Evolutionary conservation across 2,888 invertebrate genomes (phyloP).

Genomic region (Yponomeuta sedellus): DNA sequence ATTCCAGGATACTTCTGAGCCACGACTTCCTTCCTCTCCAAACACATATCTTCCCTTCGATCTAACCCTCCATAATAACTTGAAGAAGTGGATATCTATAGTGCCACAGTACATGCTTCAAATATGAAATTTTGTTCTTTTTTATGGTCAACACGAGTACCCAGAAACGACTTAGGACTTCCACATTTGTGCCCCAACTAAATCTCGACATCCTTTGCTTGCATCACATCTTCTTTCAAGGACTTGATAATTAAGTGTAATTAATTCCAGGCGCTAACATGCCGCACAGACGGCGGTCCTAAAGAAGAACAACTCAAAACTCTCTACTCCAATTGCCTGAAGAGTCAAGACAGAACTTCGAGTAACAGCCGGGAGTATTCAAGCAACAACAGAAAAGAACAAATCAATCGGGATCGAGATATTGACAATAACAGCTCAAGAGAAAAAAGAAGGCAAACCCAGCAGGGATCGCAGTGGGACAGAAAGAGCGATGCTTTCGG

Average conservation of each 20-base stretch:
- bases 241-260: not conserved
- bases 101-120: no score
- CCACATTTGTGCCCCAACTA: no score
- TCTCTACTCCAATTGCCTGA: conserved; percentile 75
- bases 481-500: conserved; percentile 25
- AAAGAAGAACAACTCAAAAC: conserved; percentile 75
- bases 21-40: no score
- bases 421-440: conserved; percentile 42
- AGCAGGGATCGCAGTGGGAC: conserved; percentile 27
- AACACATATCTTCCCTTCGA: no score
- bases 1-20: no score
- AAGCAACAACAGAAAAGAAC: not conserved
- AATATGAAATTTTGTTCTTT: no score
- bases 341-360: conserved; percentile 51
- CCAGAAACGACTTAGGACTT: no score
- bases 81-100: no score
- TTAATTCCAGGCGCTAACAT: conserved; percentile 63
- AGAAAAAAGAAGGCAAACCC: conserved; percentile 34
- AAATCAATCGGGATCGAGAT: conserved; percentile 15
- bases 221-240: not conserved
- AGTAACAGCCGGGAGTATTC: conserved; percentile 33
- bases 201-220: no score
- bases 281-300: conserved; percentile 77
- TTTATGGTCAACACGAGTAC: no score
- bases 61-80: no score